phyloP scores from a whole-genome alignment of 2,797 vertebrate genomes.

The Hoplostethus atlanticus region DNA sequence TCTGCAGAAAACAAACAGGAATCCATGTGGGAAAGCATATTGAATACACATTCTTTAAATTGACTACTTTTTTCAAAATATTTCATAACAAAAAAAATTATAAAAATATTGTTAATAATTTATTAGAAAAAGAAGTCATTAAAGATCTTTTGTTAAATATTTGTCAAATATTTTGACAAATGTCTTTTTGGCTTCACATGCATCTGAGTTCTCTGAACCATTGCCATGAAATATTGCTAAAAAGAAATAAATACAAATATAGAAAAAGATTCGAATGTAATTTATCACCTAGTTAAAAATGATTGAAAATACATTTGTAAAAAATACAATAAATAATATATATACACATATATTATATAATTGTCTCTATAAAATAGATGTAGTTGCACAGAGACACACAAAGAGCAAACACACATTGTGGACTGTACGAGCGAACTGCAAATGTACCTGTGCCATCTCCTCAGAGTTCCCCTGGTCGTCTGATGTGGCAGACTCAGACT shows the following conservation, averaged over 20 bases:
- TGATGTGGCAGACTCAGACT: constrained; percentile 81
- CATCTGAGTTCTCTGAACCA: background rate
- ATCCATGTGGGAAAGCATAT: background rate
- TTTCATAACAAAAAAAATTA: background rate
- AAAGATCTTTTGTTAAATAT: no score
- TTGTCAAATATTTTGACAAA: no score
- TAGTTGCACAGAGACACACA: background rate
- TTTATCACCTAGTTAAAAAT: no score
- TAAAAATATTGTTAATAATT: no score
- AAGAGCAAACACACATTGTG: background rate
- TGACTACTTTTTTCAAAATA: background rate
- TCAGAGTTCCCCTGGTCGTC: constrained; percentile 86
- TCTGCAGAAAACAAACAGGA: background rate
- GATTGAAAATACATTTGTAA: no score
- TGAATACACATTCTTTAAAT: background rate
- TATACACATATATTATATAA: no score
- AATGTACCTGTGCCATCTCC: constrained; percentile 87
- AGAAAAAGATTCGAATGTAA: no score
- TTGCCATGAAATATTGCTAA: background rate
- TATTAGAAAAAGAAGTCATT: no score
- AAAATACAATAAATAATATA: no score
- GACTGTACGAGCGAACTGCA: constrained; percentile 1
- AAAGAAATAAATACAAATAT: background rate
- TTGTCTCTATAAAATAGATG: no score
- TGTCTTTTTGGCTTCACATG: no score